A percentile compares a stretch with the other conserved stretches of the same genome.
Conservation (phyloP, 2,113 vertebrate species). For the Dipodomys stephensi region DNA sequence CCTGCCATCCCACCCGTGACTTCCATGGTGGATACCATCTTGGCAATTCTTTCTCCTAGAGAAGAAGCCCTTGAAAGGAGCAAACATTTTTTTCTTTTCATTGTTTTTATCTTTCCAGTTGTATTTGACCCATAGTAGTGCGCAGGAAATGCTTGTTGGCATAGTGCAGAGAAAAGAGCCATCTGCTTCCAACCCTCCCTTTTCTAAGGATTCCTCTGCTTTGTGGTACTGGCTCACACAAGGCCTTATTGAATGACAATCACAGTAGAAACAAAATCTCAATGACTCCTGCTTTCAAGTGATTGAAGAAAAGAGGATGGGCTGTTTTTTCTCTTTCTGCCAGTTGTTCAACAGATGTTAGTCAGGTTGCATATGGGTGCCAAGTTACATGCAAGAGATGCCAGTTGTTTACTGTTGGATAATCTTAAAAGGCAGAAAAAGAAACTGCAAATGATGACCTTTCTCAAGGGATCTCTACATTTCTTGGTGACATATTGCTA, state of each 20-base stretch:
- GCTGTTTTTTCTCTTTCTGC: slow-evolving; percentile 54
- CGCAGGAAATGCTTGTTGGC: not conserved
- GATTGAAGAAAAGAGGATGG: slow-evolving; percentile 45
- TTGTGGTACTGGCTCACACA: not conserved
- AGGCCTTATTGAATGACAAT: slow-evolving; percentile 41
- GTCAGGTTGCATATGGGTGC: slow-evolving; percentile 25
- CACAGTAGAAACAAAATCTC: slow-evolving; percentile 44
- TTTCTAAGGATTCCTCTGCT: slow-evolving; percentile 57
- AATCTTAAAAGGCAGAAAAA: slow-evolving; percentile 66
- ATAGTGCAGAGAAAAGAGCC: not conserved
- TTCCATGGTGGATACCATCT: not conserved
- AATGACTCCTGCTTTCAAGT: slow-evolving; percentile 51
- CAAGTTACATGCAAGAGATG: slow-evolving; percentile 46
- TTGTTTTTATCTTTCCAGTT: not conserved
- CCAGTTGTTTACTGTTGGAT: slow-evolving; percentile 56
- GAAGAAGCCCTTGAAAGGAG: not conserved
- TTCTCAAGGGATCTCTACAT: slow-evolving; percentile 52
- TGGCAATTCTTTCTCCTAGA: not conserved
- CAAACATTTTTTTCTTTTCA: not conserved
- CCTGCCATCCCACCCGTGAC: not conserved
- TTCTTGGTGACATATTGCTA: slow-evolving; percentile 57
- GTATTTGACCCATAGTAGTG: not conserved
- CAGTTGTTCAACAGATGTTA: slow-evolving; percentile 75
- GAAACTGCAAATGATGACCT: slow-evolving; percentile 53
- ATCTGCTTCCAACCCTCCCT: not conserved